A percentile compares a stretch with the other conserved stretches of the same genome.
These are phyloP conservation scores for Galagoides demidoff DNA, from an alignment of 2,797 vertebrate species.

Conservation along the genomic window DNA sequence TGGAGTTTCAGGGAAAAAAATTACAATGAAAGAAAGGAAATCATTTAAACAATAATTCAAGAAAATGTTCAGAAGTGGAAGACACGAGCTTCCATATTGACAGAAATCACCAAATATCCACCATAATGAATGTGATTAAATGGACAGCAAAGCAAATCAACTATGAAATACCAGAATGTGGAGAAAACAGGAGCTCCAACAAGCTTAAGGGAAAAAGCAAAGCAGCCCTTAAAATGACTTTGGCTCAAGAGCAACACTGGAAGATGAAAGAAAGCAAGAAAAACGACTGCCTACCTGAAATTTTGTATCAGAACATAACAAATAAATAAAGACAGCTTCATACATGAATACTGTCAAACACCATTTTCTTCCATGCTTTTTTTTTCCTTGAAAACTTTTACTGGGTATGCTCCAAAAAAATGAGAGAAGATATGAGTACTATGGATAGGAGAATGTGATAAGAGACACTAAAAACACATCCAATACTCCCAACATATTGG, in stretches of 20 bases:
- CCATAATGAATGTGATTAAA: background rate
- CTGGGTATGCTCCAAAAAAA: background rate
- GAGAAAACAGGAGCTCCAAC: background rate
- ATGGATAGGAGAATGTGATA: background rate
- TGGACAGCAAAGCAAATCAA: background rate
- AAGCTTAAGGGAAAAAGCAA: background rate
- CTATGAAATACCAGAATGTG: background rate
- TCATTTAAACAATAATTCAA: background rate
- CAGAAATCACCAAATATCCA: background rate
- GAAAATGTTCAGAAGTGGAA: conserved; percentile 8
- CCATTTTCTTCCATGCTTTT: background rate
- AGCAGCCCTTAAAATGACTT: background rate
- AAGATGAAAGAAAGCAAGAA: conserved; percentile 4
- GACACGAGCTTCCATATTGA: background rate
- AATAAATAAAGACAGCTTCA: background rate
- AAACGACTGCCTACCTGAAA: background rate
- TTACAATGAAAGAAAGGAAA: background rate
- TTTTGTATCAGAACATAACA: conserved; percentile 4
- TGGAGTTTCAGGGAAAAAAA: background rate
- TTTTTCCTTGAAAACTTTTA: background rate
- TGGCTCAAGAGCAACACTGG: background rate
- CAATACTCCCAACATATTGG: background rate
- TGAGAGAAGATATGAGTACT: background rate
- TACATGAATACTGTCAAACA: background rate
- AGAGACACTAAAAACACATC: background rate